Base-by-base conservation (phyloP, 2,888 invertebrate genomes). In the Caenorhabditis uteleia region DNA sequence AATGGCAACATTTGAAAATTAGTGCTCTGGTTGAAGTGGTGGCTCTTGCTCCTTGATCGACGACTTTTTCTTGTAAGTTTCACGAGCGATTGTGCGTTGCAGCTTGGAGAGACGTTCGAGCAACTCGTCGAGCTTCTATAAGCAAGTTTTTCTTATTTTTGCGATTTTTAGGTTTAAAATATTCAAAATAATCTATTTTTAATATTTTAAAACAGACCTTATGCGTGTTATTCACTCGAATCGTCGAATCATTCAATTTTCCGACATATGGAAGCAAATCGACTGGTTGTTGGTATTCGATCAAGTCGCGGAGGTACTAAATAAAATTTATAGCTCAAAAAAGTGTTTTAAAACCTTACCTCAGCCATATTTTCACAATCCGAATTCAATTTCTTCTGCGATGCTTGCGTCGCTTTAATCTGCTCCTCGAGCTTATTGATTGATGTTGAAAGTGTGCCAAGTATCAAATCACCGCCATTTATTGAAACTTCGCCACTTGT, bases 61-160 rank as follows among this genome's bases (percentile, higher is more conserved):
- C 20, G 21, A 47, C 34, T 73, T 73, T 42, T 51, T 51, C 20
- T 65, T 59, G 47, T 69, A 70, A 7, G 61, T 57, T 23, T 72
- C 75, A n/a, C 70, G 29, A 2, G 75, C 75, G n/a, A 75, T 73
- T 48, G 60, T 56, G 26, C 75, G 33, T 45, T 75, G 75, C 0
- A 75, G 68, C 8, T 43, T 50, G 10, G 72, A 67, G 40, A 75
- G 55, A 18, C 75, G 56, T 10, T 73, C 70, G 26, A 65, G 65
- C 1, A 75, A 43, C 16, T 54, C 50, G 25, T 44, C 53, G 18
- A 72, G 49, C 14, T 56, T 65, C 58, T 66, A 38, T 29, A 50
- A 58, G 7, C 27, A 49, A 8, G 12, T 18, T 18, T 16, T 18
- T 29, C 18, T 23, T 4, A 20, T 31, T 44, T 16, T 3, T 27